These are phyloP conservation scores for Chlorops oryzae DNA, from an alignment of 1,140 invertebrate species.

Conservation along the genomic window DNA sequence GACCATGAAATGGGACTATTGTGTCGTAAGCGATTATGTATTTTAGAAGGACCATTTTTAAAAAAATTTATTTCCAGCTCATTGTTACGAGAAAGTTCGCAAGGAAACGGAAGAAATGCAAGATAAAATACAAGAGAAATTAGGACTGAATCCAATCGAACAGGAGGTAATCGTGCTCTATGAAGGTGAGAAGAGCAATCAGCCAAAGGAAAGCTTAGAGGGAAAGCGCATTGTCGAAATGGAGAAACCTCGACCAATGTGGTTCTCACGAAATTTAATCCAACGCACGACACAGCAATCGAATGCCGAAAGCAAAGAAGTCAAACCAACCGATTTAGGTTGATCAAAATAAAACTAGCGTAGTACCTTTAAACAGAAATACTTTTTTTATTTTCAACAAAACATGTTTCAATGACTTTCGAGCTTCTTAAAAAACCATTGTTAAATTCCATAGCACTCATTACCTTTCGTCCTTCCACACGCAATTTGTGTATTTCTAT, in stretches of 20 bases:
- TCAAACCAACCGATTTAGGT: constrained; percentile 66
- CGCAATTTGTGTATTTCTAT: constrained; percentile 55
- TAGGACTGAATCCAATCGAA: constrained; percentile 67
- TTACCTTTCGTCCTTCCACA: constrained; percentile 55
- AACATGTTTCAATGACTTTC: constrained; percentile 1
- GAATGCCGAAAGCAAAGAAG: constrained; percentile 58
- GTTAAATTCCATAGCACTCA: constrained; percentile 60
- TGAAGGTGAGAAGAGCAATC: constrained; percentile 63
- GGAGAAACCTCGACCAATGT: constrained; percentile 63
- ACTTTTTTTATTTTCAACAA: constrained; percentile 27
- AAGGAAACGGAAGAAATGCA: constrained; percentile 73
- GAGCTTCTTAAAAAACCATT: constrained; percentile 60
- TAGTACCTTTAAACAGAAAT: constrained; percentile 5
- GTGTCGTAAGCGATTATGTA: constrained; percentile 61
- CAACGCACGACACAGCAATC: constrained; percentile 65
- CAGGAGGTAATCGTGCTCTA: constrained; percentile 80
- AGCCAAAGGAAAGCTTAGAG: constrained; percentile 51
- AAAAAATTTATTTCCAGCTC: constrained; percentile 48
- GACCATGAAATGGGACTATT: constrained; percentile 66
- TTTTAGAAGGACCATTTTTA: background rate
- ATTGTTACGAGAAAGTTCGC: constrained; percentile 76
- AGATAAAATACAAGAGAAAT: constrained; percentile 62
- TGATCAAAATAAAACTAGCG: constrained; percentile 32
- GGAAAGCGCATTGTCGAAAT: constrained; percentile 69
- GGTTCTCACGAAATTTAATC: constrained; percentile 76